Evolutionary conservation across 92 coral and sea anemone species (phyloP).

Genomic region (Palythoa heliodiscus): DNA sequence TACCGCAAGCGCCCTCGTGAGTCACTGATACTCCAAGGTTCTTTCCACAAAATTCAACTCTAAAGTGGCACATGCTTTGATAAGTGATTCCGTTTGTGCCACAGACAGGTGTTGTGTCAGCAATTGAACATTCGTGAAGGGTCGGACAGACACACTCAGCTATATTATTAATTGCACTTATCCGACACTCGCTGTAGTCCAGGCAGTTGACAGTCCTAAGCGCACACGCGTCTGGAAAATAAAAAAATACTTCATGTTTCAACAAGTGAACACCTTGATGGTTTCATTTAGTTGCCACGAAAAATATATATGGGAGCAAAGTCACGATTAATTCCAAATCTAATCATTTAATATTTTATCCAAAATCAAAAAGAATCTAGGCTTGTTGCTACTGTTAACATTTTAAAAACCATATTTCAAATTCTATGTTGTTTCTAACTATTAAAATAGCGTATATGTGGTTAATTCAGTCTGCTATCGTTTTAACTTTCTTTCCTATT

Average conservation of each 20-base stretch:
- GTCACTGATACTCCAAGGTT: slow-evolving; percentile 53
- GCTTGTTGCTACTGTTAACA: too few species aligned
- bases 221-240: slow-evolving; percentile 75
- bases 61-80: slow-evolving; percentile 73
- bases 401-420: too few species aligned
- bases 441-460: too few species aligned
- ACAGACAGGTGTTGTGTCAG: slow-evolving; percentile 63
- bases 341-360: too few species aligned
- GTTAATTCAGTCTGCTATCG: too few species aligned
- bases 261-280: background rate
- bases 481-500: too few species aligned
- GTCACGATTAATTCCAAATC: too few species aligned
- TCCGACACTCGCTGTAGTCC: slow-evolving; percentile 65
- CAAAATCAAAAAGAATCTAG: too few species aligned
- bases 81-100: slow-evolving; percentile 86
- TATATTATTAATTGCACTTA: slow-evolving; percentile 41
- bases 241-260: background rate
- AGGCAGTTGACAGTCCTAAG: slow-evolving; percentile 58
- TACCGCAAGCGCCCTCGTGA: slow-evolving; percentile 84
- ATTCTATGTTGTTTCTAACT: too few species aligned
- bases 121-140: slow-evolving; percentile 60
- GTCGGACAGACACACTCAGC: slow-evolving; percentile 87
- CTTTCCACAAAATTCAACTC: slow-evolving; percentile 71
- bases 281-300: too few species aligned
- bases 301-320: too few species aligned